Base-by-base conservation (phyloP, 2,113 vertebrate genomes). In the Salvelinus sp. region DNA sequence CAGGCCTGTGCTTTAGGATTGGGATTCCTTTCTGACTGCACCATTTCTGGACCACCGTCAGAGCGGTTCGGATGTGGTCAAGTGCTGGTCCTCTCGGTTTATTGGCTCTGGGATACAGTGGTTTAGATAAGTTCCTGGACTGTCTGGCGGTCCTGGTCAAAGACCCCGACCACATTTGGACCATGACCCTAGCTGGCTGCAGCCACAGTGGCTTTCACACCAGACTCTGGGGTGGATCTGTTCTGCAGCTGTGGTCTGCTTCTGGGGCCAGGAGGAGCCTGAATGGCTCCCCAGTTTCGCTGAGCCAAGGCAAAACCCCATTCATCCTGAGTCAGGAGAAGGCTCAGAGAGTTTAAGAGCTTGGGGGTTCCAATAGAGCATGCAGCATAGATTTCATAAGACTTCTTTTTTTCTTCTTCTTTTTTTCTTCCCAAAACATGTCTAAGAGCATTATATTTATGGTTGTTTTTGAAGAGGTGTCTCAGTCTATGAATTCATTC, bases 261-360 rank as follows among this genome's bases (percentile, higher is more conserved):
- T 7, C 60, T 67, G n/a, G 65, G 16, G 65, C 71, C 75, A 38
- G 6, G 25, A 1, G 18, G 33, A 81, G 82, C 75, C 85, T 88
- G 84, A 89, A 79, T 82, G 78, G 76, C 6, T 78, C 74, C 78
- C 76, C 76, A 76, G 86, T 81, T 72, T 70, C 2, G 74, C 87
- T 88, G 82, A 90, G 84, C 79, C 79, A 80, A 80, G 75, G 81
- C 77, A 75, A 79, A 78, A 28, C 72, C 64, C 69, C 23, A n/a
- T 72, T 60, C 83, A 91, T 88, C 83, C 74, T 84, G 79, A 69
- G 79, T 90, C 80, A 80, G 88, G 72, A 72, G 84, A 87, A 84
- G 82, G 73, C 23, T 22, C 30, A 27, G 62, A 83, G 75, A 54
- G 23, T 65, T 62, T 48, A 63, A 48, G 63, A 28, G 23, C 28